Conservation (phyloP, 2,797 vertebrate species). For the Gila robusta region DNA sequence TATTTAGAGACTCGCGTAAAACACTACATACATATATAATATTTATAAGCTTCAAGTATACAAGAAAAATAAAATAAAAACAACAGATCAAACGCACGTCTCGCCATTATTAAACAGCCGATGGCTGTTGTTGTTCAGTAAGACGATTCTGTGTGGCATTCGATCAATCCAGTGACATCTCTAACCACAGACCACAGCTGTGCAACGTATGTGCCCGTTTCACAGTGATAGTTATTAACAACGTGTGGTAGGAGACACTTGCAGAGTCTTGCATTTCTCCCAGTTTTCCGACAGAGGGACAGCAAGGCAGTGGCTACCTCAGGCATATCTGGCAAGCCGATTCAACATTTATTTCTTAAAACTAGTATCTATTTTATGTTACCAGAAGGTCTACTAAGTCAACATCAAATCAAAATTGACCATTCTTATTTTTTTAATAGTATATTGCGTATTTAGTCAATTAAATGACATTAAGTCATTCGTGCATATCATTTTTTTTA, state of each 20-base stretch:
- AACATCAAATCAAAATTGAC: not conserved
- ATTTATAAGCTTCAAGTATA: not conserved
- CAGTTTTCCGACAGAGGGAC: slow-evolving; percentile 49
- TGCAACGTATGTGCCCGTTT: slow-evolving; percentile 27
- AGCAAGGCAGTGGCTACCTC: not conserved
- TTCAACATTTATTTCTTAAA: not conserved
- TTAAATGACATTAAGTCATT: not conserved
- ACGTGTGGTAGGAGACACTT: not conserved
- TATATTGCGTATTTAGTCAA: not conserved
- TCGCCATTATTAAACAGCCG: slow-evolving; percentile 25
- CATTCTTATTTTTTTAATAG: not conserved
- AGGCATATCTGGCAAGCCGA: not conserved
- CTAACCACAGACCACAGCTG: slow-evolving; percentile 45
- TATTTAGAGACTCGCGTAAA: not conserved
- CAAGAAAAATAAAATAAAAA: not conserved
- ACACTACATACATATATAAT: not conserved
- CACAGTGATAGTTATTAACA: slow-evolving; percentile 25
- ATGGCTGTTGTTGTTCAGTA: slow-evolving; percentile 40
- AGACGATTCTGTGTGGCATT: slow-evolving; percentile 42
- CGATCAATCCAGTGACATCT: slow-evolving; percentile 46
- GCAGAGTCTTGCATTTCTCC: slow-evolving; percentile 24
- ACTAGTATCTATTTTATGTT: not conserved
- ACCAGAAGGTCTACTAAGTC: not conserved
- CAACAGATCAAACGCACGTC: not conserved
- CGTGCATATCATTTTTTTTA: not conserved